A percentile compares a stretch with the other conserved stretches of the same genome.
Conservation (phyloP, 2,113 vertebrate species). For the Muntiacus muntjak region DNA sequence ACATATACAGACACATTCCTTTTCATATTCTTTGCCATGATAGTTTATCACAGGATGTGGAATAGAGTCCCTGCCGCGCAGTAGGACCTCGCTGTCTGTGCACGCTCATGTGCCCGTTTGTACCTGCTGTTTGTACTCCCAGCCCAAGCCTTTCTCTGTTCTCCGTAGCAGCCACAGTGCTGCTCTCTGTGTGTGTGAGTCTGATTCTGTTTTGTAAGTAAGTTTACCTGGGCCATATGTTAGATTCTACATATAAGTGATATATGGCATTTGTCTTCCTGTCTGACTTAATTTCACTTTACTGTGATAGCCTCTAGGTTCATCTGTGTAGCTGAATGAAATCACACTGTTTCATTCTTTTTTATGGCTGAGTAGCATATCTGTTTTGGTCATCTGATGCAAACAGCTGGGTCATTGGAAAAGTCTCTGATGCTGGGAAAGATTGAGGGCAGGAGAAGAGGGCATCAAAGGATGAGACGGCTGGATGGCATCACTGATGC, state of each 20-base stretch:
- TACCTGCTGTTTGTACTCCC: background rate
- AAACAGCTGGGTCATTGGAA: background rate
- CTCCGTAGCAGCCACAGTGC: background rate
- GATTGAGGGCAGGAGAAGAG: background rate
- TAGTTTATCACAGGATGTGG: background rate
- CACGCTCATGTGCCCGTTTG: background rate
- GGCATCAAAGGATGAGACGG: accelerated
- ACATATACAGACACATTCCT: background rate
- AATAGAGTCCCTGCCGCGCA: background rate
- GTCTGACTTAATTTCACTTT: background rate
- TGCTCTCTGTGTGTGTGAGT: background rate
- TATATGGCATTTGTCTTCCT: background rate
- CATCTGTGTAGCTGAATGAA: background rate
- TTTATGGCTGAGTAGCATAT: background rate
- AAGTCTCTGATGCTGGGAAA: background rate
- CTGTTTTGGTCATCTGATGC: background rate
- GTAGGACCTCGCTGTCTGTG: background rate
- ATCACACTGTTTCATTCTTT: background rate
- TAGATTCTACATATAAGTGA: background rate
- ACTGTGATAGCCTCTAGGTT: background rate
- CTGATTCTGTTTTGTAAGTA: background rate
- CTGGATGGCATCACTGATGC: background rate
- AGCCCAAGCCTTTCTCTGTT: background rate
- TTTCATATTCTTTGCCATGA: background rate
- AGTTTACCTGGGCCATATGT: background rate